Percentiles rank a stretch among this genome's conserved stretches.
Conservation (phyloP, 2,888 invertebrate species). For the Drosophila ezoana region DNA sequence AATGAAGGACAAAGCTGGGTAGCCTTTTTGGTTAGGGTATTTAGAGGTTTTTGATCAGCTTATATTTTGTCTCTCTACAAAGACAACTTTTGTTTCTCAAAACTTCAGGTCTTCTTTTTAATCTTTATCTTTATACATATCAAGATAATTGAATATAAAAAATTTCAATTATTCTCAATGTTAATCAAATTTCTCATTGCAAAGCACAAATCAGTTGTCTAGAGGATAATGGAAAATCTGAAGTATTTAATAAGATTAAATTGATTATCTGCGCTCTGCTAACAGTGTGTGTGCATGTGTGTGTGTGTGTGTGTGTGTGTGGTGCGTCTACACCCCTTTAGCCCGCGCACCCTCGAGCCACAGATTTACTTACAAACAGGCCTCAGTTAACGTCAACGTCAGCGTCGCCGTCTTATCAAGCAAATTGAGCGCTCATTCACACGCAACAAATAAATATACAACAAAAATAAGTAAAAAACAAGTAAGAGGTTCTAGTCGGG, state of each 20-base stretch:
- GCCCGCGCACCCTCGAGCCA: not conserved
- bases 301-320: no score
- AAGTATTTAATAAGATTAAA: slow-evolving; percentile 27
- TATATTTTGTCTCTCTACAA: no score
- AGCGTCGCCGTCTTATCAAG: slow-evolving; percentile 67
- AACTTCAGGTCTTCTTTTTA: no score
- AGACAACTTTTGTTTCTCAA: no score
- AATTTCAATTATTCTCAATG: not conserved
- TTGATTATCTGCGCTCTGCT: slow-evolving; percentile 16
- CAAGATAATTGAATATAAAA: not conserved
- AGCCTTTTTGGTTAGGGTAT: not conserved
- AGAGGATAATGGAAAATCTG: slow-evolving; percentile 17
- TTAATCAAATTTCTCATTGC: not conserved
- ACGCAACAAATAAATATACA: slow-evolving; percentile 70
- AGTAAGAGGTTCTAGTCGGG: no score
- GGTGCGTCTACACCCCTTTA: not conserved
- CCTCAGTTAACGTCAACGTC: slow-evolving; percentile 40
- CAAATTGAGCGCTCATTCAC: slow-evolving; percentile 76
- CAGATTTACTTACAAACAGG: slow-evolving; percentile 21
- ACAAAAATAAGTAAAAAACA: slow-evolving; percentile 9
- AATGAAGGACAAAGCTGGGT: not conserved
- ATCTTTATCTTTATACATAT: not conserved
- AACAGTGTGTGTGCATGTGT: no score
- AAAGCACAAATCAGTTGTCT: not conserved
- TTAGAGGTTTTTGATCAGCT: not conserved